These are phyloP conservation scores for Leptinotarsa peninsularis DNA, from an alignment of 2,888 invertebrate genomes.

Conservation along the genomic window DNA sequence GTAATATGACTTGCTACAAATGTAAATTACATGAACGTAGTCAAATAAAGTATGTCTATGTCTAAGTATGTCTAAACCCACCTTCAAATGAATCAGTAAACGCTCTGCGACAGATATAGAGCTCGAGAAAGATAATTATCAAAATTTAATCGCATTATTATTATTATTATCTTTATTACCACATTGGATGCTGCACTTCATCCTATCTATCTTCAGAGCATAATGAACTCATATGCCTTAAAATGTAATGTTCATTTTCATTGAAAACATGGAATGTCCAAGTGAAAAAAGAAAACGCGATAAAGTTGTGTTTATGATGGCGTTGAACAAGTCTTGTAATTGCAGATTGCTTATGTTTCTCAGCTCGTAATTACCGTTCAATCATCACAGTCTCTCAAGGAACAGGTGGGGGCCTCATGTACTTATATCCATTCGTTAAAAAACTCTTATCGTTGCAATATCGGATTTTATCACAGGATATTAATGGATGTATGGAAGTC, in stretches of 20 bases:
- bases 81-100: too few species aligned
- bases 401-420: conserved; percentile 30
- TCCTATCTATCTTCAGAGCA: too few species aligned
- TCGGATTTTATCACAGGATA: conserved; percentile 23
- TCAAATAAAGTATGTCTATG: too few species aligned
- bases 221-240: not conserved
- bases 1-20: too few species aligned
- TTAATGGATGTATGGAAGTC: too few species aligned
- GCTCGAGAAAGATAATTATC: too few species aligned
- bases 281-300: conserved; percentile 8
- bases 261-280: not conserved
- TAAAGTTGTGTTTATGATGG: conserved; percentile 21
- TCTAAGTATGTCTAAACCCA: too few species aligned
- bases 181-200: too few species aligned
- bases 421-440: conserved; percentile 24
- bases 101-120: too few species aligned
- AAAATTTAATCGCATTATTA: too few species aligned
- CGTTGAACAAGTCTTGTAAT: conserved; percentile 25
- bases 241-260: not conserved
- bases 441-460: conserved; percentile 27
- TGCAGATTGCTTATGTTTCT: conserved; percentile 46
- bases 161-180: too few species aligned
- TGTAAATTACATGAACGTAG: too few species aligned
- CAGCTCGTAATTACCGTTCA: conserved; percentile 55
- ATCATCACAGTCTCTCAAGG: conserved; percentile 42